Base-by-base conservation (phyloP, 2,113 vertebrate species). In the Erythrolamprus reginae region DNA sequence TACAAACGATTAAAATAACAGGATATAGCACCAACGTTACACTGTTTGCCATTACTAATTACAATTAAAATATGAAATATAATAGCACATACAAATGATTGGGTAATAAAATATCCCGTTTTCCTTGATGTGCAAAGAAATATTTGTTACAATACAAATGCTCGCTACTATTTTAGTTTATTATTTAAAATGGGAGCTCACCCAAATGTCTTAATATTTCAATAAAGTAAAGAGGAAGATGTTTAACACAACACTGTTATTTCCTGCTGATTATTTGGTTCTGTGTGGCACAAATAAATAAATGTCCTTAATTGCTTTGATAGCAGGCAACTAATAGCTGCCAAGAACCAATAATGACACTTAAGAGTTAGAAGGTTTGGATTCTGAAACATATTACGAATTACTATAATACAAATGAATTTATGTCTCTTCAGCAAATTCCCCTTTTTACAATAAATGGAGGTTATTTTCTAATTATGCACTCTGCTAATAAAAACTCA, bases 1-100 rank as follows among this genome's bases (percentile, higher is more conserved):
- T 9, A 58, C 56, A 97, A 95, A 95, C 91, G 87, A 91, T 94
- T 90, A 91, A 96, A 95, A 95, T 95, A 94, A 92, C 86, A 95
- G 92, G 88, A 96, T 92, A 96, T 95, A 94, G n/a, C 84, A 95
- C 53, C 84, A 89, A 95, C 90, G 90, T 42, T 92, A 93, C 91
- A 85, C 23, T 24, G 70, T 52, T 91, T 5, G 28, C 88, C 82
- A 90, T 84, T 38, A 48, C 85, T 84, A 51, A 0, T 65, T 70
- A 89, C 92, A 15, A 9, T 12, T 47, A 10, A 8, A 38, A 15
- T 23, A 12, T 12, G 0, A 0, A 4, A 3, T 0, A 42, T 77
- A 77, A 17, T 42, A 77, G 19, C 19, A 77, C 58, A 38, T 23
- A 58, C 0, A n/a, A 55, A 77, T 33, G 19, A 84, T n/a, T n/a